phyloP scores from a whole-genome alignment of 2,888 invertebrate genomes.

The Rhaphigaster nebulosa region DNA sequence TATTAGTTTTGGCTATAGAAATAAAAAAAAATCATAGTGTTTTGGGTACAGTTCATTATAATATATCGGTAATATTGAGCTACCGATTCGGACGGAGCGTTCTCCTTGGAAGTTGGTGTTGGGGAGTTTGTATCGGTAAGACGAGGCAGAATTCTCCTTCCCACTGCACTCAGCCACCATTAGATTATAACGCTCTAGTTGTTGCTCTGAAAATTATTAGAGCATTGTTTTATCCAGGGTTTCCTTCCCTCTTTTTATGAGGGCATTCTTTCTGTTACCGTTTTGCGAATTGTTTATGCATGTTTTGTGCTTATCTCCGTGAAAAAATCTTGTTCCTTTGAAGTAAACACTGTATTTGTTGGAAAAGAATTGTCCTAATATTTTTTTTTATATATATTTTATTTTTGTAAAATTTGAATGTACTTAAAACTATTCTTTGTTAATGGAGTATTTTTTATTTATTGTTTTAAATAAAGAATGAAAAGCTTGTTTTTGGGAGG shows the following conservation, averaged over 20 bases:
- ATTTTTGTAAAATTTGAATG: too few relatives aligned
- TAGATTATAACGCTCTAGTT: constrained; percentile 35
- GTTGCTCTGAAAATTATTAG: constrained; percentile 27
- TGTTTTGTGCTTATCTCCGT: neutral
- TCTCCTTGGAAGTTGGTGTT: neutral
- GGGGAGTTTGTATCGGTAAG: neutral
- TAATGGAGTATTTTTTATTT: too few relatives aligned
- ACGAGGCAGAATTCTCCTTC: neutral
- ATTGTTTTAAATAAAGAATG: too few relatives aligned
- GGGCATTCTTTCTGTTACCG: neutral
- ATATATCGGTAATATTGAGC: neutral
- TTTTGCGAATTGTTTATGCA: neutral
- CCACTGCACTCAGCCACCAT: constrained; percentile 9
- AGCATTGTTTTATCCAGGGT: constrained; percentile 9
- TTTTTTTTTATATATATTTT: neutral
- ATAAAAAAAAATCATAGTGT: too few relatives aligned
- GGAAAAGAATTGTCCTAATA: neutral
- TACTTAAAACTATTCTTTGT: too few relatives aligned
- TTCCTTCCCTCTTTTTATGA: constrained; percentile 10
- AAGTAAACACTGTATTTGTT: neutral
- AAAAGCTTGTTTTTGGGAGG: too few relatives aligned
- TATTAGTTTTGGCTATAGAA: too few relatives aligned
- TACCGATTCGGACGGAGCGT: neutral
- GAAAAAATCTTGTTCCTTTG: neutral
- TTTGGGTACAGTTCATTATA: neutral